These are phyloP conservation scores for Gymnarchus niloticus DNA, from an alignment of 2,113 vertebrate genomes.

Conservation along the genomic window DNA sequence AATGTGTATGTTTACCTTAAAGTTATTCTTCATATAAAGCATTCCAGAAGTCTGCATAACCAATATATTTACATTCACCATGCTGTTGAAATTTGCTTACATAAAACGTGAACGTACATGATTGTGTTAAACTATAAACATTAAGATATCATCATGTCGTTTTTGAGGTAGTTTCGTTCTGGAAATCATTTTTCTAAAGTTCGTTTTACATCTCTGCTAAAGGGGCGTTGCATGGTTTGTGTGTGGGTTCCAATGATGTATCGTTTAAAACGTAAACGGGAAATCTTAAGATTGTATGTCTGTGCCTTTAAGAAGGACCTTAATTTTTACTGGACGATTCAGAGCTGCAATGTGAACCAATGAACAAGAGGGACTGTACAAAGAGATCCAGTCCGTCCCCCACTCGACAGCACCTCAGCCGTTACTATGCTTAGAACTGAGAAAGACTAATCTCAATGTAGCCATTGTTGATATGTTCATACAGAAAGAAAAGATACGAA, in stretches of 20 bases:
- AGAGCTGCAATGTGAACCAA: slow-evolving; percentile 41
- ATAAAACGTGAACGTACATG: too few species aligned
- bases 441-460: not conserved
- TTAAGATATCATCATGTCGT: not conserved
- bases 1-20: not conserved
- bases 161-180: not conserved
- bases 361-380: slow-evolving; percentile 38
- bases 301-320: slow-evolving; percentile 22
- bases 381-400: slow-evolving; percentile 45
- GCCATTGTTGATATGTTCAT: not conserved
- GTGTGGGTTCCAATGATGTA: not conserved
- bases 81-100: too few species aligned
- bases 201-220: not conserved
- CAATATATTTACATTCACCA: not conserved
- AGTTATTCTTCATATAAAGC: not conserved
- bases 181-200: not conserved
- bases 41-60: not conserved
- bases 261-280: not conserved
- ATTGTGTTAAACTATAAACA: too few species aligned
- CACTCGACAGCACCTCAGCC: slow-evolving; percentile 8
- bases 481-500: not conserved
- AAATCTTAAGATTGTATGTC: not conserved
- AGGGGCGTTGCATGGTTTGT: not conserved
- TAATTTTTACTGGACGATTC: slow-evolving; percentile 29
- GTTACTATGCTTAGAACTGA: slow-evolving; percentile 20